Evolutionary conservation across 2,113 vertebrate genomes (phyloP).

Genomic region (Emydura subglobosa): DNA sequence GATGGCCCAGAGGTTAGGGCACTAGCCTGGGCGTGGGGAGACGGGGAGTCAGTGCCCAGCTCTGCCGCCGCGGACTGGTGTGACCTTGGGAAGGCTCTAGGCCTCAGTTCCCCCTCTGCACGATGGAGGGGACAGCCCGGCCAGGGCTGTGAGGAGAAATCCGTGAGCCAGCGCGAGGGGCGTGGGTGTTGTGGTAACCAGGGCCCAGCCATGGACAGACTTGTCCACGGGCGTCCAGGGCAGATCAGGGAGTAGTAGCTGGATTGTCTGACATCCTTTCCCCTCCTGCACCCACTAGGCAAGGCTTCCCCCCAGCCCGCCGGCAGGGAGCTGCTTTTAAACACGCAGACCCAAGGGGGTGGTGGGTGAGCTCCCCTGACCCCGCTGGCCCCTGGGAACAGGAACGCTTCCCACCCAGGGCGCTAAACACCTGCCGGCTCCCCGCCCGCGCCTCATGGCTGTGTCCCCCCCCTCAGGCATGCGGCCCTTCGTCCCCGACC

Average conservation of each 20-base stretch:
- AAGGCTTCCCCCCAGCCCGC: not conserved
- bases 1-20: no score
- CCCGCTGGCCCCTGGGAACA: not conserved
- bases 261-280: no score
- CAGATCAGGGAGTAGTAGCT: no score
- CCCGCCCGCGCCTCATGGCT: fast-evolving
- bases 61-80: no score
- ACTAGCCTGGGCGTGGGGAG: no score
- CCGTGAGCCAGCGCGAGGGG: no score
- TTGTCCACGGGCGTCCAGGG: no score
- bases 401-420: not conserved
- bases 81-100: no score
- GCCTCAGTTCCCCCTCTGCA: not conserved
- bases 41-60: no score
- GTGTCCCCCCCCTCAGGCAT: slow-evolving; percentile 83
- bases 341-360: not conserved
- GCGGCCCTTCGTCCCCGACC: slow-evolving; percentile 95
- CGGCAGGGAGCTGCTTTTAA: not conserved
- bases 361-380: not conserved
- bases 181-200: no score
- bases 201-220: no score
- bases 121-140: not conserved
- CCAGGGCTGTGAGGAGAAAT: not conserved
- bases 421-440: fast-evolving
- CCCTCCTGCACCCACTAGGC: no score